Base-by-base conservation (phyloP, 2,113 vertebrate species). In the Macrotus californicus region DNA sequence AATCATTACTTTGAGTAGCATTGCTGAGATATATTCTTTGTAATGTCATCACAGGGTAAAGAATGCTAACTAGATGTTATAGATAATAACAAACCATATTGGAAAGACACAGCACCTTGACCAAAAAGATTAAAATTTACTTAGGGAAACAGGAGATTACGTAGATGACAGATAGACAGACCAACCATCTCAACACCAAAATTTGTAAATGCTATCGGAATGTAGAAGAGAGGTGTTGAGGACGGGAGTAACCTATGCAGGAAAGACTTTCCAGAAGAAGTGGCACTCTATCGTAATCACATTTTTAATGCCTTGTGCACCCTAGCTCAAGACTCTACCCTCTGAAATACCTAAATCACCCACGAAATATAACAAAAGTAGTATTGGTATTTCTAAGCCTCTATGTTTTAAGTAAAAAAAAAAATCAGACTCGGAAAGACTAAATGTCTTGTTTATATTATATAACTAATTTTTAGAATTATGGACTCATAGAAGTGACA, bases 1-100 rank as follows among this genome's bases (percentile, higher is more conserved):
- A 96, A 94, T 56, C 19, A 77, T 54, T 80, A 61, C 56, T 85
- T 95, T 61, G 46, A 95, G 7, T 76, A 59, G 48, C 39, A 82
- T 14, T 83, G 31, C 56, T 83, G 19, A 77, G 76, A 93, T 83
- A 19, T 86, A 69, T 48, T 67, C 4, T 93, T 85, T 91, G 46
- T 48, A 81, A 50, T 72, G 84, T 26, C 34, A 52, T 61, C 46
- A 87, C 6, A 64, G 29, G 26, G 31, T 69, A 1, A 21, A 50
- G 15, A 93, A 31, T n/a, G 24, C 13, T 87, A 52, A 70, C 9
- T 46, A 81, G 6, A 67, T 15, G 12, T 50, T 84, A 67, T 36
- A 9, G 31, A 59, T 43, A 85, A 2, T 3, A 88, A 56, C 84
- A 91, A 69, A 50, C 3, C 31, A 41, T 11, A 56, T 70, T 84